Evolutionary conservation across 2,113 vertebrate species (phyloP).

Genomic region (Myocastor coypus): DNA sequence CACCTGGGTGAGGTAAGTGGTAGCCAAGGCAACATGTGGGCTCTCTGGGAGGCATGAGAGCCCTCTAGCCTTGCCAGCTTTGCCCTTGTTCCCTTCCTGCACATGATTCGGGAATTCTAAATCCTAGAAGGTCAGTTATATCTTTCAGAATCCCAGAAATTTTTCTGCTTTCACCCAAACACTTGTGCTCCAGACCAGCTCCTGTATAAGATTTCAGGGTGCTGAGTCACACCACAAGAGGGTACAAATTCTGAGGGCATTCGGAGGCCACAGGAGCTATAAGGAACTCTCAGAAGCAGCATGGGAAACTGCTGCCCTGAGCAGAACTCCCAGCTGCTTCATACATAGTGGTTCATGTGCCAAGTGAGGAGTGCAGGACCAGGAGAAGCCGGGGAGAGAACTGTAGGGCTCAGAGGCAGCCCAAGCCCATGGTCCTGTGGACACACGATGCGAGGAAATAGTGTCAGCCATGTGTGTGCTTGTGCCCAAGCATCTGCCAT

Average conservation of each 20-base stretch:
- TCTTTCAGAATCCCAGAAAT: neutral
- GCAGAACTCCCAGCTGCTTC: neutral
- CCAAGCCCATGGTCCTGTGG: neutral
- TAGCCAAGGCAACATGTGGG: neutral
- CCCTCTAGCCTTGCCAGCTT: neutral
- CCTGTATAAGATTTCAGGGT: neutral
- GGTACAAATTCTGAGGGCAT: neutral
- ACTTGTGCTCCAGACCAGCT: neutral
- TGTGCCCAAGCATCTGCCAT: neutral
- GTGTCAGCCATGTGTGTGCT: neutral
- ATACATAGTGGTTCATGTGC: neutral
- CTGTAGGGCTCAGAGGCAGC: neutral
- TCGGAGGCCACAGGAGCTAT: neutral
- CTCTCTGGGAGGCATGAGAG: neutral
- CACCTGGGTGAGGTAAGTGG: constrained; percentile 95
- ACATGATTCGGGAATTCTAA: neutral
- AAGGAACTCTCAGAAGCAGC: neutral
- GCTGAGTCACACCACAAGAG: neutral
- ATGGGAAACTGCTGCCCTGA: neutral
- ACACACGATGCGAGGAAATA: neutral
- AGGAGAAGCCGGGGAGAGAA: neutral
- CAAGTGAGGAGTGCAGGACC: neutral
- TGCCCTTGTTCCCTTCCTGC: neutral
- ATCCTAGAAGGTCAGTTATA: neutral
- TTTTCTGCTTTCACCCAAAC: neutral